Conservation (phyloP, 2,113 vertebrate species). For the Phylloscopus trochilus region DNA sequence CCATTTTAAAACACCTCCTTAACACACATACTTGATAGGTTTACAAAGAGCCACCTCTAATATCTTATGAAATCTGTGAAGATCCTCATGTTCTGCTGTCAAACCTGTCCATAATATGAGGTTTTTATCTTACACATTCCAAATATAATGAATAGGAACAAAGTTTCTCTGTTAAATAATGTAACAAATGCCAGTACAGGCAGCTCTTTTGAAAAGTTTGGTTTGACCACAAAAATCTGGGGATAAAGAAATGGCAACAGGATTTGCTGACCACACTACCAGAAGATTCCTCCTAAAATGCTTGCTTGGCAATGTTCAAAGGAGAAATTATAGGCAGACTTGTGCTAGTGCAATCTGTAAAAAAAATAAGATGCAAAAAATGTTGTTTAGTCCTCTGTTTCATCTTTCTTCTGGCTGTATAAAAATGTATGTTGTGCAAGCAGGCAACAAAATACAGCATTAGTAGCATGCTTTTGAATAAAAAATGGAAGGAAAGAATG, state of each 20-base stretch:
- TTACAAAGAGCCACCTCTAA: neutral
- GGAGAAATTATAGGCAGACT: neutral
- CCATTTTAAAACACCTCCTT: neutral
- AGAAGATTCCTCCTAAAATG: neutral
- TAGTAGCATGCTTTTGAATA: neutral
- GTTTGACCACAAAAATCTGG: neutral
- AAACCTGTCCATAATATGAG: neutral
- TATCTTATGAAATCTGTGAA: neutral
- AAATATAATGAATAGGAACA: neutral
- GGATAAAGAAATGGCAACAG: neutral
- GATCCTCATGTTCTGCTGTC: neutral
- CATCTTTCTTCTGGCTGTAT: neutral
- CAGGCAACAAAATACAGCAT: neutral
- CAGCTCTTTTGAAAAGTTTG: neutral
- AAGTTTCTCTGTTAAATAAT: neutral
- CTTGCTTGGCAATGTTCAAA: neutral
- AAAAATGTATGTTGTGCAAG: neutral
- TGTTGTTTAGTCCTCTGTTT: neutral
- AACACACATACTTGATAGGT: fast-evolving
- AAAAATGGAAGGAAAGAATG: neutral
- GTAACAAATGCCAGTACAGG: neutral
- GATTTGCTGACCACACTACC: neutral
- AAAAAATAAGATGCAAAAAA: neutral
- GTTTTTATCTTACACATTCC: neutral
- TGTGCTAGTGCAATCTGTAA: neutral